phyloP scores from a whole-genome alignment of 2,888 invertebrate species.

The Dynastes hyllus region DNA sequence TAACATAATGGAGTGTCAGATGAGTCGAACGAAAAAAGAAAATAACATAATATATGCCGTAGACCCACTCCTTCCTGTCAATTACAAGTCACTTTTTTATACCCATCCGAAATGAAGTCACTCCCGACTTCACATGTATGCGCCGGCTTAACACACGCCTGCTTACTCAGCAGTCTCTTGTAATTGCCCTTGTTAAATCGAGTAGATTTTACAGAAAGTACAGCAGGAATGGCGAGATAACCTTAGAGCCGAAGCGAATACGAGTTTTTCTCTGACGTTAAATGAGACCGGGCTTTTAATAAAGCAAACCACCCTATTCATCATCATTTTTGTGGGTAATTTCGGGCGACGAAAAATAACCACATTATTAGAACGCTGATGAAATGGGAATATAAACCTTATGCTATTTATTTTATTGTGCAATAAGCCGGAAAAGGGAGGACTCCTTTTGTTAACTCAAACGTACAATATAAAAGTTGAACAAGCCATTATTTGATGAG shows the following conservation, averaged over 20 bases:
- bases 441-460: not conserved
- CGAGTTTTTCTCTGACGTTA: constrained; percentile 28
- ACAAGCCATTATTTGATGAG: too few species aligned
- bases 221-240: constrained; percentile 27
- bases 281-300: constrained; percentile 51
- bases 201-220: constrained; percentile 52
- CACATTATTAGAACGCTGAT: constrained; percentile 33
- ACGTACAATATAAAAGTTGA: too few species aligned
- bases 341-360: constrained; percentile 49
- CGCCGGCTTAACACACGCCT: constrained; percentile 50
- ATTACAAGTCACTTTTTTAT: constrained; percentile 53
- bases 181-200: constrained; percentile 53
- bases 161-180: constrained; percentile 53
- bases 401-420: constrained; percentile 39
- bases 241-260: constrained; percentile 30
- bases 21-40: constrained; percentile 47
- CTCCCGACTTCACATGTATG: constrained; percentile 49
- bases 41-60: constrained; percentile 54
- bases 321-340: constrained; percentile 52
- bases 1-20: constrained; percentile 56
- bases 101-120: constrained; percentile 46
- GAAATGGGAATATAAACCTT: constrained; percentile 38
- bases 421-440: not conserved
- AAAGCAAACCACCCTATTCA: constrained; percentile 52
- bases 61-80: constrained; percentile 57